Conservation (phyloP, 2,797 vertebrate species). For the Eospalax fontanierii region DNA sequence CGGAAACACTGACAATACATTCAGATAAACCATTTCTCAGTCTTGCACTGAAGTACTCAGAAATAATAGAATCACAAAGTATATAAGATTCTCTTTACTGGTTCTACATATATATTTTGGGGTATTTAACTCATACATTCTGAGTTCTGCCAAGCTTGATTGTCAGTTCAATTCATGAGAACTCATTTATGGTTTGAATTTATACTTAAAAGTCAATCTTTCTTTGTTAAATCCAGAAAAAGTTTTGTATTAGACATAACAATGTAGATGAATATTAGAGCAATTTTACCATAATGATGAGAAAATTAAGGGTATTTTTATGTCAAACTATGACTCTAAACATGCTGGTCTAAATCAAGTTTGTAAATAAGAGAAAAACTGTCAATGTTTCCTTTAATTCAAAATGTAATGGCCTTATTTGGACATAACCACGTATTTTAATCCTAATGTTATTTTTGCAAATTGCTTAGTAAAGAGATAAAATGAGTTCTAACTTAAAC, state of each 20-base stretch:
- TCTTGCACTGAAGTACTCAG: background rate
- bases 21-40: background rate
- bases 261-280: background rate
- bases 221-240: background rate
- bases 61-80: constrained; percentile 38
- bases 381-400: background rate
- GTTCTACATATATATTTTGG: background rate
- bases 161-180: constrained; percentile 31
- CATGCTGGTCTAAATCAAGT: constrained; percentile 25
- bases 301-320: constrained; percentile 46
- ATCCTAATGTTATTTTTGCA: constrained; percentile 19
- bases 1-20: background rate
- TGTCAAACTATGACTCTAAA: constrained; percentile 22
- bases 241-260: background rate
- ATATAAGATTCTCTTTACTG: background rate
- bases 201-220: constrained; percentile 23
- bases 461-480: background rate
- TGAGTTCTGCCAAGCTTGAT: background rate
- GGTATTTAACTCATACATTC: background rate
- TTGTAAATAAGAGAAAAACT: constrained; percentile 26
- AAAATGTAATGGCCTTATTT: background rate
- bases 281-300: constrained; percentile 40
- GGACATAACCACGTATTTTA: background rate
- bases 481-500: background rate
- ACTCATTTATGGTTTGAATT: constrained; percentile 27